Evolutionary conservation across 2,113 vertebrate species (phyloP), one percentile per base, ranked within the genome.

Genomic region (Henicopernis longicauda): DNA sequence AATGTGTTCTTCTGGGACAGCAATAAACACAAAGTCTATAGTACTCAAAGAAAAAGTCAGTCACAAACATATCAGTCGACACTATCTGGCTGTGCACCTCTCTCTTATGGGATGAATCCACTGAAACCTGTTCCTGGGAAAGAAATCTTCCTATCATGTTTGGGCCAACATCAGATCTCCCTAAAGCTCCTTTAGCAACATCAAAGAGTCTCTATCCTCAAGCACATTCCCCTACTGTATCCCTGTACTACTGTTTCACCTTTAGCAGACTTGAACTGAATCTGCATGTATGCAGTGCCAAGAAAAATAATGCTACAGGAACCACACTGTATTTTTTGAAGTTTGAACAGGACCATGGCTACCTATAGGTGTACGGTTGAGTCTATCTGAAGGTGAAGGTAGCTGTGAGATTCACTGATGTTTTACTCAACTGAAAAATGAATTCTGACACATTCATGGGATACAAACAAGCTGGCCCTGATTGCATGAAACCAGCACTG

Each of bases 221-320:
- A 4, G 0, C 11, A 57, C 29, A 44, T 38, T 44, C 25, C 36
- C 9, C 13, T 65, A 0, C 13, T 52, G 8, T 32, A 57, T 47
- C 50, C 26, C 16, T 61, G 45, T 76, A 12, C 55, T 62, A 27
- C 21, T 63, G 6, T 54, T 63, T 73, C 38, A 27, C 26, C 9
- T 45, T 31, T 9, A 50, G 47, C 11, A 50, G 36, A 36, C 26
- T 62, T 76, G 44, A 89, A 42, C 32, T 55, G 67, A 81, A 63
- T 25, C 32, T 67, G 50, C 42, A 32, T 4, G 2, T 16, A 34
- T 18, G 22, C 27, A 89, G 20, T 25, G 9, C 4, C 77, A 79
- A 54, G 17, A 76, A 52, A 77, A 89, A 38, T 5, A 62, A 54
- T 31, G 21, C 18, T 52, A 58, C 34, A 40, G 55, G 15, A 80